Base-by-base conservation (phyloP, 2,113 vertebrate genomes). In the Promerops cafer region DNA sequence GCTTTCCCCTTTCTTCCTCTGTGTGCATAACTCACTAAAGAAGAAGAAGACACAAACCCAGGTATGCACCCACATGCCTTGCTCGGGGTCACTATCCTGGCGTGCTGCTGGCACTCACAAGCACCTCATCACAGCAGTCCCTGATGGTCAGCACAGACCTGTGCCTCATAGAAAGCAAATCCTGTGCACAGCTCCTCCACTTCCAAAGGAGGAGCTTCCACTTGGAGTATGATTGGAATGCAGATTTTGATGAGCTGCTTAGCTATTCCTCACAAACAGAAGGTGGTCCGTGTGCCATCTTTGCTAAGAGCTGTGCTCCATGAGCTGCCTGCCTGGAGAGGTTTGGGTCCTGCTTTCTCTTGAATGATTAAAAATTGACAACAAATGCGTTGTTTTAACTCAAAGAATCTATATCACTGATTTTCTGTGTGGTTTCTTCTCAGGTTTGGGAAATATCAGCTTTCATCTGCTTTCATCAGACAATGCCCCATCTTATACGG, bases 381-480 rank as follows among this genome's bases (percentile, higher is more conserved):
- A 45, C 20, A 68, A 92, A 42, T 26, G 14, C 11, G 28, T 33
- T 12, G 7, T 47, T 88, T 63, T 52, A 64, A 47, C 20, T 84
- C 9, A 26, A 68, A 89, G 6, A 53, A 52, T 30, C 31, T 3
- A 2, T 57, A 28, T 24, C 8, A 33, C 19, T 13, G 2, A 44
- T 61, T 85, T 89, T 80, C 20, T 49, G 18, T 61, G 22, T 50
- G 14, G 4, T 19, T 79, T 72, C 22, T 87, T 78, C n/a, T 82
- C 27, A 45, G 11, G 24, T 56, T 76, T 76, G 37, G 13, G 71
- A 91, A 88, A 35, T 76, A 52, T 2, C 28, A 53, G 12, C 31
- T 84, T 91, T 71, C 53, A 90, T 23, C 18, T 53, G 13, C 50
- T 37, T 76, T 93, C 53, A 53, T 93, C 44, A 76, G 68, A 83